Conservation (phyloP, 1,140 invertebrate genomes). For the Drosophila kohkoa region DNA sequence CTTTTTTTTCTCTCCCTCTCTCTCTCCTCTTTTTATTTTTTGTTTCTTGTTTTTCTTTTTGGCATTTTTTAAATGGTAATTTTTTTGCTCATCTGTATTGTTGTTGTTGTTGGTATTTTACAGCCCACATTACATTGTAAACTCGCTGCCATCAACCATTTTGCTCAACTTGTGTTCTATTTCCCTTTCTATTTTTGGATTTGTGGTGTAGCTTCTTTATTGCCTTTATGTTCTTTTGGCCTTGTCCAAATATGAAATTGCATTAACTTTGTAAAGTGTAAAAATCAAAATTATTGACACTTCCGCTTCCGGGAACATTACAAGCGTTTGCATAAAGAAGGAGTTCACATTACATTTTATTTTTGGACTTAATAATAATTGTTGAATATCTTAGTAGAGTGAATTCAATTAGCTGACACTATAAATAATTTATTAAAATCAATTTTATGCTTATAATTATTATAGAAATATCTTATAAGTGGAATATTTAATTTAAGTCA, state of each 20-base stretch:
- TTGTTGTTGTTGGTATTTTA: slow-evolving; percentile 39
- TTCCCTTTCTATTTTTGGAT: not conserved
- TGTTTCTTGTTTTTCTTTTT: slow-evolving; percentile 31
- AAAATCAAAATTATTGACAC: slow-evolving; percentile 80
- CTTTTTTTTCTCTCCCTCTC: not conserved
- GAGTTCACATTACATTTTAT: no score
- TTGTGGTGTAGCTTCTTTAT: slow-evolving; percentile 8
- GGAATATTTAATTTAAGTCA: no score
- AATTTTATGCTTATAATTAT: no score
- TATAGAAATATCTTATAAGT: no score
- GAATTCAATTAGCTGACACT: no score
- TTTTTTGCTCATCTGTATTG: slow-evolving; percentile 40
- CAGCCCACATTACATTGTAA: slow-evolving; percentile 61
- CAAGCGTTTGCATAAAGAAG: not conserved
- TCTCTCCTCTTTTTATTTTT: not conserved
- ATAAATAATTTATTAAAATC: no score
- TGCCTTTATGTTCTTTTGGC: slow-evolving; percentile 16
- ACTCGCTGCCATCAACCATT: slow-evolving; percentile 36
- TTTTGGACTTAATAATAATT: no score
- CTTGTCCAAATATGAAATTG: slow-evolving; percentile 67
- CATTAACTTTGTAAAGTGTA: slow-evolving; percentile 74
- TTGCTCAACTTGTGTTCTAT: slow-evolving; percentile 20
- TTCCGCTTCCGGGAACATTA: slow-evolving; percentile 4
- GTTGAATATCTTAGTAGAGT: no score
- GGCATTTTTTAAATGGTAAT: slow-evolving; percentile 76